Percentiles rank a stretch among this genome's conserved stretches.
Conservation (phyloP, 64 coral and sea anemone genomes). For the Pocillopora verrucosa region DNA sequence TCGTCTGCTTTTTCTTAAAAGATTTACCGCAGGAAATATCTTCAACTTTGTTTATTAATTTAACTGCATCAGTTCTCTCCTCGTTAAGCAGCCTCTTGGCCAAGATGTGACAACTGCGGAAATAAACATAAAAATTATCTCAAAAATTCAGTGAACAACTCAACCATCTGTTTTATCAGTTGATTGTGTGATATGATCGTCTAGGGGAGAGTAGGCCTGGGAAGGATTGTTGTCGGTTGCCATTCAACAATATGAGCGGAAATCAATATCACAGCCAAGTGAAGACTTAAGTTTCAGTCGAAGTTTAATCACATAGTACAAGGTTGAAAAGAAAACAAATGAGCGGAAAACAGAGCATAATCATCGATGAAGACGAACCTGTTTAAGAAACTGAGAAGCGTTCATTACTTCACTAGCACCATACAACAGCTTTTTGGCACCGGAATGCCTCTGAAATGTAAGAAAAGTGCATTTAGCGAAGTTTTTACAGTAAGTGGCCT, state of each 20-base stretch:
- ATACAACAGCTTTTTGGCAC: constrained; percentile 87
- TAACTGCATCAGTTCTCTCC: background rate
- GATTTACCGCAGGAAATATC: background rate
- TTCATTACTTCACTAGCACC: constrained; percentile 96
- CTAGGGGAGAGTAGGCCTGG: too few relatives aligned
- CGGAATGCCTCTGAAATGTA: constrained; percentile 75
- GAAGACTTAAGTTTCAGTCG: too few relatives aligned
- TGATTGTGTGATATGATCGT: background rate
- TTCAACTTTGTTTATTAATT: background rate
- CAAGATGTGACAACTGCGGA: constrained; percentile 60
- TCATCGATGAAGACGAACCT: constrained; percentile 52
- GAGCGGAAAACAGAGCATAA: background rate
- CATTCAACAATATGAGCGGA: background rate
- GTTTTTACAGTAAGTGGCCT: too few relatives aligned
- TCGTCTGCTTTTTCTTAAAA: background rate
- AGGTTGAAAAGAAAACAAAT: too few relatives aligned
- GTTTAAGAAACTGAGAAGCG: constrained; percentile 93
- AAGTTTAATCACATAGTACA: too few relatives aligned
- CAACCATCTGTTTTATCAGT: background rate
- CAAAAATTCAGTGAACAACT: background rate
- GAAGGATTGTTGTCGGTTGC: too few relatives aligned
- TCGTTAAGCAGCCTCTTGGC: constrained; percentile 28
- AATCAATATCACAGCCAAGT: too few relatives aligned
- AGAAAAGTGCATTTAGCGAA: background rate
- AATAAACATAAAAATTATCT: constrained; percentile 1